Evolutionary conservation across 92 coral and sea anemone species (phyloP).

Genomic region (Porites lobata): DNA sequence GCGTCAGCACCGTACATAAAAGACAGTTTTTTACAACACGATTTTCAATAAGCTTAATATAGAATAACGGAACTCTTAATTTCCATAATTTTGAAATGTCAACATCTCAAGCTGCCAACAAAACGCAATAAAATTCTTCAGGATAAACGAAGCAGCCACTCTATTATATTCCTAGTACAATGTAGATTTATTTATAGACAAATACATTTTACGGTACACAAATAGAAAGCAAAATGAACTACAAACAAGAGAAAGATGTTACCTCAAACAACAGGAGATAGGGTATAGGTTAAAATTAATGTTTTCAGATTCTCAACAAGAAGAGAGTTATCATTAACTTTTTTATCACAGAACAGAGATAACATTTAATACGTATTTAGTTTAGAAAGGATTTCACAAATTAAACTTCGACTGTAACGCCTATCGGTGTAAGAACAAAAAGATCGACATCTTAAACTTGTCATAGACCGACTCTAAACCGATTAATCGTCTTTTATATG

Average conservation of each 20-base stretch:
- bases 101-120: too few species aligned
- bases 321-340: background rate
- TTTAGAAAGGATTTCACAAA: background rate
- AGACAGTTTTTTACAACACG: too few species aligned
- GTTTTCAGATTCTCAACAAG: slow-evolving; percentile 7
- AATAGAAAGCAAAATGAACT: background rate
- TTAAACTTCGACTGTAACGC: slow-evolving; percentile 6
- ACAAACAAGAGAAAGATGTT: background rate
- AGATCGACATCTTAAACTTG: slow-evolving; percentile 26
- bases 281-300: background rate
- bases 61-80: too few species aligned
- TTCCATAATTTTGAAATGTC: too few species aligned
- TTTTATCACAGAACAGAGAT: background rate
- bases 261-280: slow-evolving; percentile 8
- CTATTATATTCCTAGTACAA: background rate
- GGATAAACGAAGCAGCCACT: background rate
- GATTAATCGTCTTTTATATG: background rate
- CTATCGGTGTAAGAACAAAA: slow-evolving; percentile 14
- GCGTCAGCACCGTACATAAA: too few species aligned
- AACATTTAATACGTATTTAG: slow-evolving; percentile 7
- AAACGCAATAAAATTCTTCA: background rate
- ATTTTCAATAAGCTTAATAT: too few species aligned
- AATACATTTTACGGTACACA: background rate
- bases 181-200: background rate
- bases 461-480: background rate